phyloP scores from a whole-genome alignment of 2,888 invertebrate species.

The Hirtodrosophila duncani region DNA sequence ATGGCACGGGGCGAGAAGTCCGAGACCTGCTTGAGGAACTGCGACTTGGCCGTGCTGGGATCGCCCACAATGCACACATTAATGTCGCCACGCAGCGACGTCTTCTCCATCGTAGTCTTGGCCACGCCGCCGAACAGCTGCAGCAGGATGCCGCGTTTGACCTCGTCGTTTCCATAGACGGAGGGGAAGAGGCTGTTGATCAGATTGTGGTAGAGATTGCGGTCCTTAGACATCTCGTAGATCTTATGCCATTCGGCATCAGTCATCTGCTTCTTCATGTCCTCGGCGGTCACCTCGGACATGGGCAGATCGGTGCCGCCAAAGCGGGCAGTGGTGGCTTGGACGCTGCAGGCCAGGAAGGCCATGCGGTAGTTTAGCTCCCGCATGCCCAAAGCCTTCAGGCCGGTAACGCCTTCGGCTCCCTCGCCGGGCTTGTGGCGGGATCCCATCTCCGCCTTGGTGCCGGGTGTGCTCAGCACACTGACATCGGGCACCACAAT shows the following conservation, averaged over 20 bases:
- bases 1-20: conserved; percentile 97
- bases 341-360: conserved; percentile 95
- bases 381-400: conserved; percentile 89
- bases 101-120: conserved; percentile 94
- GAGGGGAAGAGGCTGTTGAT: conserved; percentile 95
- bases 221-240: conserved; percentile 97
- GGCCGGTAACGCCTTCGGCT: conserved; percentile 90
- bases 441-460: conserved; percentile 88
- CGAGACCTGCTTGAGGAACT: conserved; percentile 94
- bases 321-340: conserved; percentile 91
- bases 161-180: conserved; percentile 97
- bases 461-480: conserved; percentile 90
- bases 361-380: conserved; percentile 92
- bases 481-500: conserved; percentile 99
- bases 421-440: conserved; percentile 86
- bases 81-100: conserved; percentile 95
- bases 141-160: conserved; percentile 93
- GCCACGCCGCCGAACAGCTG: conserved; percentile 99
- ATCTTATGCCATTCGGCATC: conserved; percentile 96
- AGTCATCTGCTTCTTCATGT: conserved; percentile 95
- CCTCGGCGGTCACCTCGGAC: conserved; percentile 93
- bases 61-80: conserved; percentile 99
- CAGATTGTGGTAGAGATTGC: conserved; percentile 92
- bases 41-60: conserved; percentile 99
- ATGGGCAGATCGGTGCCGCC: conserved; percentile 90